These are phyloP conservation scores for Tylochromis polylepis DNA, from an alignment of 2,113 vertebrate species.

Conservation along the genomic window DNA sequence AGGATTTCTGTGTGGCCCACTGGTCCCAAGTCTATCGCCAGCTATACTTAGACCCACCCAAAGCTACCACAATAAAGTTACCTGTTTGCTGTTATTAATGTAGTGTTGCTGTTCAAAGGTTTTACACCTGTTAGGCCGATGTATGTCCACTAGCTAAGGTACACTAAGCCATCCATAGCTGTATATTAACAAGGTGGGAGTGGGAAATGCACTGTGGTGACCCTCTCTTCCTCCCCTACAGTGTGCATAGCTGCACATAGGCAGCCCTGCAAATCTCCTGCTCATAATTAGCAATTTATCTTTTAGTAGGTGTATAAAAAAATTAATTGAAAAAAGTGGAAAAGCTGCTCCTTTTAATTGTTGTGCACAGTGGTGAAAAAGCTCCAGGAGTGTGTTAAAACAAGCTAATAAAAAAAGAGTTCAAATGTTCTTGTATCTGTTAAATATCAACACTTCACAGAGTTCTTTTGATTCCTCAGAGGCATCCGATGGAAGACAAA, in stretches of 20 bases:
- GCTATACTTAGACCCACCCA: neutral
- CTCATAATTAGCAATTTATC: neutral
- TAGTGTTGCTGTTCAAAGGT: neutral
- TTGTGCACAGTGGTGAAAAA: neutral
- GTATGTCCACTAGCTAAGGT: neutral
- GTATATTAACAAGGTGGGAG: neutral
- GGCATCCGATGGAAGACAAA: too few species aligned
- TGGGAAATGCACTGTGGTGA: neutral
- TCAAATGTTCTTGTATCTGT: neutral
- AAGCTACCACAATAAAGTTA: fast-evolving
- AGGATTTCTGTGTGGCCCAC: neutral
- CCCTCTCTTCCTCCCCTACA: too few species aligned
- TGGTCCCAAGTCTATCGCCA: fast-evolving
- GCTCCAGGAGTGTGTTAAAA: neutral
- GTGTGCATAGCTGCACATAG: neutral
- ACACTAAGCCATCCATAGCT: neutral
- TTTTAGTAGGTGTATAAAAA: too few species aligned
- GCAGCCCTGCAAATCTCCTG: neutral
- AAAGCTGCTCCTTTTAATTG: neutral
- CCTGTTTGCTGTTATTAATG: neutral
- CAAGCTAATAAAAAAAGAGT: neutral
- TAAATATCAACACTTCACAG: too few species aligned
- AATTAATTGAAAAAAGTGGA: too few species aligned
- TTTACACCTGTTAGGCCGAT: neutral
- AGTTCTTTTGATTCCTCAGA: too few species aligned